A percentile compares a stretch with the other conserved stretches of the same genome.
Evolutionary conservation across 2,797 vertebrate species (phyloP).

Genomic region (Falco rusticolus): DNA sequence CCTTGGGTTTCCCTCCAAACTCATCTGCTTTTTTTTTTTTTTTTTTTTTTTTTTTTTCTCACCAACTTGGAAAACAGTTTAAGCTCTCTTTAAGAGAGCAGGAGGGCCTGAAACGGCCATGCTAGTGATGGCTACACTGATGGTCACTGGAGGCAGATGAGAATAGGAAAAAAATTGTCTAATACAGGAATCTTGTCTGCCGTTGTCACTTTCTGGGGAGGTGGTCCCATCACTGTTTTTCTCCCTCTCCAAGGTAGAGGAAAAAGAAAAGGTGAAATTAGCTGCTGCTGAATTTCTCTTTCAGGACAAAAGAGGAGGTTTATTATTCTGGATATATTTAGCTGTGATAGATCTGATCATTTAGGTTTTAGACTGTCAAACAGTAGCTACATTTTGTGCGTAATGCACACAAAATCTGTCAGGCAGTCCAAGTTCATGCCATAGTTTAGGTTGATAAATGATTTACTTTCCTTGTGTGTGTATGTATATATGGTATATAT

Average conservation of each 20-base stretch:
- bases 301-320: neutral
- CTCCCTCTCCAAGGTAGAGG: neutral
- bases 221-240: neutral
- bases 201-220: neutral
- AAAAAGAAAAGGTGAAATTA: neutral
- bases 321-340: neutral
- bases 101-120: neutral
- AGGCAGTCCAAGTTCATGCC: neutral
- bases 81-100: neutral
- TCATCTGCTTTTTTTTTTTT: neutral
- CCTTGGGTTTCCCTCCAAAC: neutral
- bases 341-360: neutral
- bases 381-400: neutral
- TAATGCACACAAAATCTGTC: neutral
- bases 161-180: neutral
- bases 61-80: neutral
- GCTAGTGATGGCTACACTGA: neutral
- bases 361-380: neutral
- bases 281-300: neutral
- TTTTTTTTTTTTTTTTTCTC: neutral
- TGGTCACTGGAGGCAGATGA: neutral
- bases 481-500: neutral
- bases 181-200: neutral
- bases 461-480: fast-evolving
- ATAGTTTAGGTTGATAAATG: neutral